phyloP scores from a whole-genome alignment of 2,888 invertebrate species.

The Drosophila subquinaria region DNA sequence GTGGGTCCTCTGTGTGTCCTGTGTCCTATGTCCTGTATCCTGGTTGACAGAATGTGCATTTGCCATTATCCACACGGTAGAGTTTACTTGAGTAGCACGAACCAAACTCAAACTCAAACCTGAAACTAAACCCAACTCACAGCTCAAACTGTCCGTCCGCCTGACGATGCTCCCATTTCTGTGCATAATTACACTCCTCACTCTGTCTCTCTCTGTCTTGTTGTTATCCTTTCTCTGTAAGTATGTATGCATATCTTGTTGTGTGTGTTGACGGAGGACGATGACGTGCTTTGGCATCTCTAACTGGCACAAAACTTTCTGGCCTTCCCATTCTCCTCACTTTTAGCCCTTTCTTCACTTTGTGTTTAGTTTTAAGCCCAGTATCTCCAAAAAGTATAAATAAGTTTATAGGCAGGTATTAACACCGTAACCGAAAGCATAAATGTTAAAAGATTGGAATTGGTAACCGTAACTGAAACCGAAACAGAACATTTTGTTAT shows the following conservation, averaged over 20 bases:
- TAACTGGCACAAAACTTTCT: conserved; percentile 79
- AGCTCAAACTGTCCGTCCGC: conserved; percentile 20
- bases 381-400: not conserved
- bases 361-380: conserved; percentile 33
- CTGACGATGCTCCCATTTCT: conserved; percentile 65
- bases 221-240: not conserved
- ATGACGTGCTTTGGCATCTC: conserved; percentile 65
- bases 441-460: too few relatives aligned
- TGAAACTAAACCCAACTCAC: conserved; percentile 6
- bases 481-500: too few relatives aligned
- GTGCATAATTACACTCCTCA: conserved; percentile 63
- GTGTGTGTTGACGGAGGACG: conserved; percentile 42
- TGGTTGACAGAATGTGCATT: conserved; percentile 75
- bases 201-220: not conserved
- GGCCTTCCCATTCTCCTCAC: conserved; percentile 23
- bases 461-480: too few relatives aligned
- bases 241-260: not conserved
- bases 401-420: not conserved
- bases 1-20: conserved; percentile 56
- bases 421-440: too few relatives aligned
- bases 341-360: conserved; percentile 23
- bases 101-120: conserved; percentile 14
- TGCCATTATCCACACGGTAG: conserved; percentile 52
- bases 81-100: conserved; percentile 68
- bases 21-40: conserved; percentile 20